Percentiles rank a stretch among this genome's conserved stretches.
Evolutionary conservation across 2,888 invertebrate genomes (phyloP).

Genomic region (Hypomecis punctinalis): DNA sequence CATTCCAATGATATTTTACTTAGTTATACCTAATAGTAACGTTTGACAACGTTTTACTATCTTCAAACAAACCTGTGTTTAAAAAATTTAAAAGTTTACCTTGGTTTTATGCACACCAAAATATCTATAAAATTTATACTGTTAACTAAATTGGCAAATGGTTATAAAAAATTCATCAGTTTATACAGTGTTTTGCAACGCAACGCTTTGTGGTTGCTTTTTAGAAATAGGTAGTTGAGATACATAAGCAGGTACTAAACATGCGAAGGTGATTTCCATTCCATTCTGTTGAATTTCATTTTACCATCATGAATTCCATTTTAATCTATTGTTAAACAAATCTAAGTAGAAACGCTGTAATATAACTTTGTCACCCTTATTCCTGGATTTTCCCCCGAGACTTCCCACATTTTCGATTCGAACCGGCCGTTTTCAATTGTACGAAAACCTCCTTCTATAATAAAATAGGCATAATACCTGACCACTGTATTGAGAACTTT

Average conservation of each 20-base stretch:
- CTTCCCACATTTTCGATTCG: conserved; percentile 77
- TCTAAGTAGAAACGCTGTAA: conserved; percentile 45
- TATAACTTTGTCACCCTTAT: conserved; percentile 49
- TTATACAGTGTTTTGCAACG: no score
- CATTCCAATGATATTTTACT: background rate
- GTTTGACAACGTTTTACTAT: no score
- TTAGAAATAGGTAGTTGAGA: no score
- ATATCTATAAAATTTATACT: no score
- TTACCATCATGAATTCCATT: conserved; percentile 4
- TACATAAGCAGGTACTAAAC: background rate
- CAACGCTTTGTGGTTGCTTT: no score
- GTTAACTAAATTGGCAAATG: no score
- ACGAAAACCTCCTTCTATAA: conserved; percentile 71
- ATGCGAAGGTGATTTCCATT: background rate
- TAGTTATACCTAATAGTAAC: background rate
- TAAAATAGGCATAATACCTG: conserved; percentile 58
- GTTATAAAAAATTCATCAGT: no score
- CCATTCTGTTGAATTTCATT: background rate
- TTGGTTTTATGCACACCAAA: no score
- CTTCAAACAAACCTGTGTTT: no score
- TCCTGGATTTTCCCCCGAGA: conserved; percentile 67
- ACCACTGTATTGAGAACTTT: conserved; percentile 51
- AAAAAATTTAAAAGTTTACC: no score
- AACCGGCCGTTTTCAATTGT: conserved; percentile 71
- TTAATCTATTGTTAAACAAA: conserved; percentile 28